Percentiles rank a stretch among this genome's conserved stretches.
These are phyloP conservation scores for Podabrus alpinus DNA, from an alignment of 2,888 invertebrate genomes.

Conservation along the genomic window DNA sequence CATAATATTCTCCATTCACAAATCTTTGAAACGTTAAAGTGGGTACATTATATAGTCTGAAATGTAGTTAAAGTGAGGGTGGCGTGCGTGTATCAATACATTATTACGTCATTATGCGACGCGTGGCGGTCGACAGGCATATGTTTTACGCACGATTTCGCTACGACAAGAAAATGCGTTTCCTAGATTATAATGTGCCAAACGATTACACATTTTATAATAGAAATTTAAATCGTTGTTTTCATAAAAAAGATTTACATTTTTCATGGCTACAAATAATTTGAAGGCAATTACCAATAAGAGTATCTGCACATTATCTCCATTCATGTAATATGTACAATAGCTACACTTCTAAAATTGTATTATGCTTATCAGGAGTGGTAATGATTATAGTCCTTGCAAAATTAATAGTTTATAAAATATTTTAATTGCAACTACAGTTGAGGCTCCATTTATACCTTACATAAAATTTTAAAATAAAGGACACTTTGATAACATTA, in stretches of 20 bases:
- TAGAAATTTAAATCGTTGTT: neutral
- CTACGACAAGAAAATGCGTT: conserved; percentile 40
- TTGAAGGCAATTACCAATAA: neutral
- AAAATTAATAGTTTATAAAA: too few relatives aligned
- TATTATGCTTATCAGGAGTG: too few relatives aligned
- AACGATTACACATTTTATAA: conserved; percentile 3
- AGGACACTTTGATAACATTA: too few relatives aligned
- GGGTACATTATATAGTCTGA: conserved; percentile 13
- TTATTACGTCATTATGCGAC: conserved; percentile 56
- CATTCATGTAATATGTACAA: too few relatives aligned
- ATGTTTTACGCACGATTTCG: conserved; percentile 56
- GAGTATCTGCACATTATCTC: too few relatives aligned
- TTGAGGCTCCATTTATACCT: too few relatives aligned
- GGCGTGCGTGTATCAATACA: conserved; percentile 52
- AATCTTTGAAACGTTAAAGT: neutral
- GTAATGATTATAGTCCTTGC: too few relatives aligned
- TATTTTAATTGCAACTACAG: too few relatives aligned
- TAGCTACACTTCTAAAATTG: too few relatives aligned
- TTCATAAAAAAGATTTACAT: neutral
- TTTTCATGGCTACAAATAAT: neutral
- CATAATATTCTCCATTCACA: neutral
- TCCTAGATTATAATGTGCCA: neutral
- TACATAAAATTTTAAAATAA: too few relatives aligned
- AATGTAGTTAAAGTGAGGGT: conserved; percentile 41
- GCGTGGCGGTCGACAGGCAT: conserved; percentile 55